Evolutionary conservation across 2,113 vertebrate species (phyloP).

Genomic region (Nibea albiflora): DNA sequence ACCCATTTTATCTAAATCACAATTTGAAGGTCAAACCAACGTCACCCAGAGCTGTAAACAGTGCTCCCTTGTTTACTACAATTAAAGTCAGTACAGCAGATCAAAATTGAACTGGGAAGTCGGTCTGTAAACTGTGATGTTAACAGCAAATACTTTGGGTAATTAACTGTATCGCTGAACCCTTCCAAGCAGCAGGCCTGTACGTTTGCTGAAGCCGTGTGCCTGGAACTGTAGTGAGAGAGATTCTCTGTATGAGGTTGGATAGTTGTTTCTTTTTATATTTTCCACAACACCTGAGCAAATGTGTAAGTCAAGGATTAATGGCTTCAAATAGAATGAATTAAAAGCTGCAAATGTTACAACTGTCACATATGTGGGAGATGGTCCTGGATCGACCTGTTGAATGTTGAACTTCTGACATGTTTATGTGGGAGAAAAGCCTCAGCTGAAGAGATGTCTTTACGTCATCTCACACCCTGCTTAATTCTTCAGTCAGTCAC

Average conservation of each 20-base stretch:
- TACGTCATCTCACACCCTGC: no score
- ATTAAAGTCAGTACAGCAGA: neutral
- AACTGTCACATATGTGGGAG: no score
- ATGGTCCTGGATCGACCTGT: no score
- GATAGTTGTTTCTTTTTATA: neutral
- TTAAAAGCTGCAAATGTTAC: neutral
- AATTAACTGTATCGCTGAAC: neutral
- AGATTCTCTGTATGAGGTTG: neutral
- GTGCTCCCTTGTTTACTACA: neutral
- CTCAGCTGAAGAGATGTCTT: no score
- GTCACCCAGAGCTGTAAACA: slow-evolving; percentile 10
- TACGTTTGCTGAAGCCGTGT: neutral
- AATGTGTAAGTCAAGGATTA: neutral
- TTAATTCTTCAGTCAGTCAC: no score
- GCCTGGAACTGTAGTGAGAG: neutral
- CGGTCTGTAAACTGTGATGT: neutral
- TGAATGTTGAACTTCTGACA: no score
- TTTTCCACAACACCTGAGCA: neutral
- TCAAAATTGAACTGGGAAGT: neutral
- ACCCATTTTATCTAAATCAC: neutral
- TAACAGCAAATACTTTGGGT: neutral
- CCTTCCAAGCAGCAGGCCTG: no score
- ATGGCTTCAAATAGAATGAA: no score
- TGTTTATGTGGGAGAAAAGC: no score
- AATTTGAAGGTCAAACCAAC: neutral